Evolutionary conservation across 2,888 invertebrate species (phyloP).

Genomic region (Eupithecia pulchellata): DNA sequence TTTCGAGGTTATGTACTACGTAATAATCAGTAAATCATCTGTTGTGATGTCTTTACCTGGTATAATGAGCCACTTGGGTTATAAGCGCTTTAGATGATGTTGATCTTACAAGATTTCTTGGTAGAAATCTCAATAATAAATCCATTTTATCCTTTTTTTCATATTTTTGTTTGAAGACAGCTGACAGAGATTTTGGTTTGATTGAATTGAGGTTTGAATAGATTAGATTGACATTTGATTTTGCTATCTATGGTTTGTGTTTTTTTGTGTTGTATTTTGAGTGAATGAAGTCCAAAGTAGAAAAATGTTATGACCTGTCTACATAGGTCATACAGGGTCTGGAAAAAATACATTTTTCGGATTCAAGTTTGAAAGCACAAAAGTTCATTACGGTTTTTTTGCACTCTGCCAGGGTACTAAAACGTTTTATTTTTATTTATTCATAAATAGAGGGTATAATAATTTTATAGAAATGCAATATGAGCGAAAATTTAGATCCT

Average conservation of each 20-base stretch:
- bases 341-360: no score
- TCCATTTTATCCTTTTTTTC: slow-evolving; percentile 82
- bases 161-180: slow-evolving; percentile 66
- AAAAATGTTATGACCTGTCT: not conserved
- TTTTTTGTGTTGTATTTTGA: not conserved
- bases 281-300: not conserved
- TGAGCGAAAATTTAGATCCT: no score
- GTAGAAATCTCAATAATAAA: slow-evolving; percentile 78
- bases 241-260: not conserved
- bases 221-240: slow-evolving; percentile 13
- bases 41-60: slow-evolving; percentile 61
- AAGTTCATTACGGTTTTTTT: no score
- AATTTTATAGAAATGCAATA: no score
- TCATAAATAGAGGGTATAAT: no score
- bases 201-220: no score
- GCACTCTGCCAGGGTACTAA: no score
- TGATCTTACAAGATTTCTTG: slow-evolving; percentile 68
- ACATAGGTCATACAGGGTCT: no score
- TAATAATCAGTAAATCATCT: slow-evolving; percentile 47
- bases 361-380: no score
- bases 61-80: slow-evolving; percentile 77
- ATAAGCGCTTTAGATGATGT: slow-evolving; percentile 72
- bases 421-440: no score
- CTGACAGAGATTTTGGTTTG: slow-evolving; percentile 19
- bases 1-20: slow-evolving; percentile 70